phyloP scores from a whole-genome alignment of 2,797 vertebrate genomes.

The Trichosurus vulpecula region DNA sequence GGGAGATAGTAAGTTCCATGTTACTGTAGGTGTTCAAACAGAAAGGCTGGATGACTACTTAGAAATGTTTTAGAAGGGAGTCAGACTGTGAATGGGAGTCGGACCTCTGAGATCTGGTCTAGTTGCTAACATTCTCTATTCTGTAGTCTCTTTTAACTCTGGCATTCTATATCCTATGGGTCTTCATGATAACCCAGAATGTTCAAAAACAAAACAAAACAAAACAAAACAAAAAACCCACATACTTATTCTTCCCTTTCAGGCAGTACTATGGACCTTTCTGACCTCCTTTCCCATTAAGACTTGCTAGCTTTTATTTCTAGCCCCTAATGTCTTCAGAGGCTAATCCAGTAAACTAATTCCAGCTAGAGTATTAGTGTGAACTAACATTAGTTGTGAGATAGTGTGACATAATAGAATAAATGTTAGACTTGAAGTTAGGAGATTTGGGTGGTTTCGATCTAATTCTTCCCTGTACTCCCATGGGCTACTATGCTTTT shows the following conservation, averaged over 20 bases:
- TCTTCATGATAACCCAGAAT: not conserved
- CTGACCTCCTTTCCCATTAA: constrained; percentile 9
- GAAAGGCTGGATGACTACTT: not conserved
- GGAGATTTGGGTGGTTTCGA: constrained; percentile 20
- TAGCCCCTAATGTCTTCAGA: constrained; percentile 15
- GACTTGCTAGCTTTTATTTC: not conserved
- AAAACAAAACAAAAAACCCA: not conserved
- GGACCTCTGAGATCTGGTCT: not conserved
- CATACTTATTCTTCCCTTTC: not conserved
- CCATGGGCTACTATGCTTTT: not conserved
- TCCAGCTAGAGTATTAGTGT: not conserved
- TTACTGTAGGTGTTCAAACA: not conserved
- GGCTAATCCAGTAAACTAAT: not conserved
- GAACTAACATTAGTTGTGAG: not conserved
- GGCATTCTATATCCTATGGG: not conserved
- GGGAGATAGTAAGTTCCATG: not conserved
- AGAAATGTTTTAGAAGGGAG: not conserved
- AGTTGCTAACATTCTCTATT: not conserved
- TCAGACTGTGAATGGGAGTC: not conserved
- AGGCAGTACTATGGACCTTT: not conserved
- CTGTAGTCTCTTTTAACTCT: not conserved
- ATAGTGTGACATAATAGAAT: not conserved
- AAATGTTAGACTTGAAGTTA: not conserved
- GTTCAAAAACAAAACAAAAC: not conserved
- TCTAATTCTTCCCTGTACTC: constrained; percentile 11